phyloP scores from a whole-genome alignment of 2,113 vertebrate species.

The Zosterops borbonicus region DNA sequence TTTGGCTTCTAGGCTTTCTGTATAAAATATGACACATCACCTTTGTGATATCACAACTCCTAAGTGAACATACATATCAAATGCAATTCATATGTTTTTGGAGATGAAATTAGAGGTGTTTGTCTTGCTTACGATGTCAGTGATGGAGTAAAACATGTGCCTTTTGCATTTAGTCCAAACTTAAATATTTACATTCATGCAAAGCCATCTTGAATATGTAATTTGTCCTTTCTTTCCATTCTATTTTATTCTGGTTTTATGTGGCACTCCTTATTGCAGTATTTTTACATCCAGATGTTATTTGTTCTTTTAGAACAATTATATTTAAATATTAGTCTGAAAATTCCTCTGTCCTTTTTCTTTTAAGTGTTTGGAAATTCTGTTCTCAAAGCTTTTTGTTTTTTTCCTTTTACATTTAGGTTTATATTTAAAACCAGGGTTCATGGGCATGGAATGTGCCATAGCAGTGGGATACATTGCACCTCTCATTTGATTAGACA shows the following conservation, averaged over 20 bases:
- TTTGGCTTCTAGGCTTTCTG: neutral
- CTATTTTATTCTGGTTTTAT: neutral
- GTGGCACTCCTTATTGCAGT: neutral
- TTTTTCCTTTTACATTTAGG: neutral
- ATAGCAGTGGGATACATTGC: neutral
- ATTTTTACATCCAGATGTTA: neutral
- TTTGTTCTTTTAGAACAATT: neutral
- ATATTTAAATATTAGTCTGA: neutral
- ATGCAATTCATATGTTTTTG: neutral
- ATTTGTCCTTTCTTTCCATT: neutral
- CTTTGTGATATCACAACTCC: neutral
- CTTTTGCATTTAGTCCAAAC: neutral
- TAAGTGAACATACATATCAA: neutral
- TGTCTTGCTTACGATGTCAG: neutral
- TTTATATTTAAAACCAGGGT: constrained; percentile 19
- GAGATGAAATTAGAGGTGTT: neutral
- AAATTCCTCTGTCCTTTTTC: neutral
- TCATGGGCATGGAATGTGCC: neutral
- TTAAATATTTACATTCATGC: constrained; percentile 16
- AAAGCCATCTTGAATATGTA: neutral
- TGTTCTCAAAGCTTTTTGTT: neutral
- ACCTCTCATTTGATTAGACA: constrained; percentile 36
- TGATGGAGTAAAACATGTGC: neutral
- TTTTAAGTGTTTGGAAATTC: neutral
- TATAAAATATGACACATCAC: neutral